These are phyloP conservation scores for Ditylenchus dipsaci DNA, from an alignment of 1,140 invertebrate species.

Conservation along the genomic window DNA sequence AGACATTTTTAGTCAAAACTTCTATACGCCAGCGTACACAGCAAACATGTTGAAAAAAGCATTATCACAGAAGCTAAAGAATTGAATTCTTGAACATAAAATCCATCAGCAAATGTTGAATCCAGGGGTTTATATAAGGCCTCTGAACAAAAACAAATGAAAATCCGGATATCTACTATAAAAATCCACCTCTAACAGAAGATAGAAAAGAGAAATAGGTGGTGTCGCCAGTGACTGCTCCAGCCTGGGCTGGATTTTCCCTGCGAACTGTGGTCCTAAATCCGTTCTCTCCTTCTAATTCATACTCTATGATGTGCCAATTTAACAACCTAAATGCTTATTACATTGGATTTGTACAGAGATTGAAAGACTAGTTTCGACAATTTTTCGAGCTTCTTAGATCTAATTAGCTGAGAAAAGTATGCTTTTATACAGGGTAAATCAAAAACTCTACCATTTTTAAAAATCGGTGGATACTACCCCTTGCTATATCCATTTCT, in stretches of 20 bases:
- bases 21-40: too few species aligned
- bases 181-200: conserved; percentile 59
- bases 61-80: neutral
- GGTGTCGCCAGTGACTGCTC: conserved; percentile 62
- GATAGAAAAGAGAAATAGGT: conserved; percentile 65
- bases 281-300: conserved; percentile 62
- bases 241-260: conserved; percentile 64
- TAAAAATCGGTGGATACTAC: too few species aligned
- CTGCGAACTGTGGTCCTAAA: conserved; percentile 64
- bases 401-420: neutral
- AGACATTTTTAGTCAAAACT: too few species aligned
- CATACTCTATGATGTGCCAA: conserved; percentile 66
- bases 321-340: conserved; percentile 60
- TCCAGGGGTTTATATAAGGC: conserved; percentile 51
- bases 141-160: conserved; percentile 33
- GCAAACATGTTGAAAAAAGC: neutral
- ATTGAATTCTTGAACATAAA: neutral
- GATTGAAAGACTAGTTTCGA: neutral
- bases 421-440: too few species aligned
- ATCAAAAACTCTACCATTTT: too few species aligned
- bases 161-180: conserved; percentile 11
- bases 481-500: too few species aligned
- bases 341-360: neutral
- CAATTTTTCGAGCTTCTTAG: neutral
- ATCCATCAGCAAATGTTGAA: conserved; percentile 47